Evolutionary conservation across 2,888 invertebrate species (phyloP), one percentile per base, ranked within the genome.

Genomic region (Polietes domitor): DNA sequence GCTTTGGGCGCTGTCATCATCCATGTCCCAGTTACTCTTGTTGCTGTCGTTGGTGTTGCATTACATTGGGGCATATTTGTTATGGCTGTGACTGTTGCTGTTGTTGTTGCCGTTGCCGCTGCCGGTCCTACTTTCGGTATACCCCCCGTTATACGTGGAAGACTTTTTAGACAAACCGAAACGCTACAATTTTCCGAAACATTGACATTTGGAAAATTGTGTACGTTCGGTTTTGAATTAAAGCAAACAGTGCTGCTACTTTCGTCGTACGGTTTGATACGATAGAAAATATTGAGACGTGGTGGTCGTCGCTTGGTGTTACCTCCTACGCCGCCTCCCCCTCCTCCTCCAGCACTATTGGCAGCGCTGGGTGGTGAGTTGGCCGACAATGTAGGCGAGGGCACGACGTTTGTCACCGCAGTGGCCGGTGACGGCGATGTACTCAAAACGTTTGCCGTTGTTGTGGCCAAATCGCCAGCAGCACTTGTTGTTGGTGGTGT

Each of bases 61-160:
- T 80, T 65, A 85, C 24, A 55, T 32, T 63, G 63, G 24, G 53
- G 78, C 26, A 73, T 77, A 77, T 77, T 68, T 70, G 83, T 83
- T 77, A 85, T 17, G 17, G 83, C 28, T 4, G 83, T 61, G 12
- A 9, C 24, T 24, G 41, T 21, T 80, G 85, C n/a, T 37, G 85
- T 41, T 3, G 85, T 58, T 26, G 78, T 41, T 19, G 79, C 9
- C 2, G 87, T 76, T 74, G 77, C 53, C 24, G 76, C 28, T 21
- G 71, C 55, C 58, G 82, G 47, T 28, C 88, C 87, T 41, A 92
- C 92, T 24, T 93, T 92, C 7, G 97, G 97, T 87, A 96, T 94
- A 61, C 94, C 94, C 41, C 94, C 94, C 84, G 96, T 95, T 87
- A 95, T 94, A 55, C 98, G 93, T 26, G 97, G 97, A 87, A 97